Conservation (phyloP, 2,888 invertebrate species). For the Junonia oenone region DNA sequence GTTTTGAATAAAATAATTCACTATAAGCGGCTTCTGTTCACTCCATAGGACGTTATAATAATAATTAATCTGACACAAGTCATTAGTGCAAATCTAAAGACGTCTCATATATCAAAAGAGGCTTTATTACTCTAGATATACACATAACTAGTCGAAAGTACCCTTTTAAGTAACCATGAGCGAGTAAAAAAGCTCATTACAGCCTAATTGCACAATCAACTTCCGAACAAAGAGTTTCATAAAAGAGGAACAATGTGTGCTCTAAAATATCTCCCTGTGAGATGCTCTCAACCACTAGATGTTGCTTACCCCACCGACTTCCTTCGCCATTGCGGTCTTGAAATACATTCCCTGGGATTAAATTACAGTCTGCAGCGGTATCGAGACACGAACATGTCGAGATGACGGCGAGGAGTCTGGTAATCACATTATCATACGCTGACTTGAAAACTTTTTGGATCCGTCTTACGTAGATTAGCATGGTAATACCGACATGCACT, state of each 20-base stretch:
- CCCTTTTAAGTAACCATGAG: background rate
- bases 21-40: background rate
- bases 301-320: slow-evolving; percentile 42
- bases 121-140: background rate
- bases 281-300: slow-evolving; percentile 43
- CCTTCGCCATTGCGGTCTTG: slow-evolving; percentile 53
- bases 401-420: slow-evolving; percentile 32
- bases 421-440: slow-evolving; percentile 33
- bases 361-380: slow-evolving; percentile 47
- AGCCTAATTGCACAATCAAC: slow-evolving; percentile 18
- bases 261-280: slow-evolving; percentile 45
- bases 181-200: background rate
- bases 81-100: background rate
- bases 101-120: background rate
- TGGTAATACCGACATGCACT: slow-evolving; percentile 1
- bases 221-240: slow-evolving; percentile 24
- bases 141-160: background rate
- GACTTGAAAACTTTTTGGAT: slow-evolving; percentile 22
- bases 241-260: slow-evolving; percentile 37
- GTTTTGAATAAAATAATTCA: background rate
- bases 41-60: background rate
- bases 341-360: slow-evolving; percentile 57
- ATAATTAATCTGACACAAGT: background rate
- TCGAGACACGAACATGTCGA: slow-evolving; percentile 32
- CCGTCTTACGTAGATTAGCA: slow-evolving; percentile 8